Percentiles rank a stretch among this genome's conserved stretches.
phyloP scores from a whole-genome alignment of 2,797 vertebrate species.

The Chanos chanos region DNA sequence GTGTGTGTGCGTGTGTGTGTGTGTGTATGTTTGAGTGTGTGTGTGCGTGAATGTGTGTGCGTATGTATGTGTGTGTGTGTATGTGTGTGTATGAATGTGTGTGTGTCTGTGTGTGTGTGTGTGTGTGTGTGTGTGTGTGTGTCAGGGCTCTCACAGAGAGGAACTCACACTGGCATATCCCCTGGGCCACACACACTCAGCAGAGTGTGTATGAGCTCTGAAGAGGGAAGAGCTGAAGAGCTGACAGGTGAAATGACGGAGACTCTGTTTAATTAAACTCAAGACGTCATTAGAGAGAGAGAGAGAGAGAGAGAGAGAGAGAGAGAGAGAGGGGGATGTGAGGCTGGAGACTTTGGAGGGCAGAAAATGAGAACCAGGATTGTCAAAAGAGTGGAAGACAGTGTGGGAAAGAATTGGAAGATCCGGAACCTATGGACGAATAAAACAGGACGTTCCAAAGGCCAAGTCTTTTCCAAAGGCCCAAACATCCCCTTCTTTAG shows the following conservation, averaged over 20 bases:
- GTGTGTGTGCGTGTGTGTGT: no score
- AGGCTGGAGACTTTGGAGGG: no score
- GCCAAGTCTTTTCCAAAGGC: no score
- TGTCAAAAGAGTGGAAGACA: background rate
- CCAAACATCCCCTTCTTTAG: no score
- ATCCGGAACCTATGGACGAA: no score
- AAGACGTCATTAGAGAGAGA: constrained; percentile 37
- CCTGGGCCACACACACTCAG: constrained; percentile 31
- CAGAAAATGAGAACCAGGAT: no score
- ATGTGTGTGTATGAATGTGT: no score
- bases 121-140: background rate
- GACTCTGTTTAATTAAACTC: constrained; percentile 43
- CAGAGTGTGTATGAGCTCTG: constrained; percentile 53
- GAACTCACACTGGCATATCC: background rate
- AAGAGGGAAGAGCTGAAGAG: constrained; percentile 47
- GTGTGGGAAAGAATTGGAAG: background rate
- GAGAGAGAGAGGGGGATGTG: background rate
- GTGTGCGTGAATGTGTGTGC: no score
- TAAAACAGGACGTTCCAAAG: no score
- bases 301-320: constrained; percentile 9
- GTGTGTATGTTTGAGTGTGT: no score
- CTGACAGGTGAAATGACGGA: constrained; percentile 44
- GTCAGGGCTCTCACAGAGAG: constrained; percentile 1
- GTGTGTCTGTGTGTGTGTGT: background rate
- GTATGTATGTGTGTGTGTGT: no score